Base-by-base conservation (phyloP, 2,113 vertebrate genomes). In the Thermophis baileyi region DNA sequence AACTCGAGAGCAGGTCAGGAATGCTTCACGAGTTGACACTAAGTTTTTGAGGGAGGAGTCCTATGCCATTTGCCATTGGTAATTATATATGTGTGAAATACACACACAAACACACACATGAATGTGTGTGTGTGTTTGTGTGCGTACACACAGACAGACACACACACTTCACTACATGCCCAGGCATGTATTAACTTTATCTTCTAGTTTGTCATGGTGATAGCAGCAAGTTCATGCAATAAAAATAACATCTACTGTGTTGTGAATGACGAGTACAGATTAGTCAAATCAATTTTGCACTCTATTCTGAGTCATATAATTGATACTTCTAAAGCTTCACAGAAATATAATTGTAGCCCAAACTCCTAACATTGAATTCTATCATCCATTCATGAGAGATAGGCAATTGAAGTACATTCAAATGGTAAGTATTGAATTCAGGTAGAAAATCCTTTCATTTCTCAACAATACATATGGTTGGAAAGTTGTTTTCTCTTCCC, bases 261-360 rank as follows among this genome's bases (percentile, higher is more conserved):
- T 92, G 69, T 69, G 91, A 88, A 74, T 88, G 40, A 35, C 12
- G 91, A 92, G 44, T 50, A 88, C 10, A 74, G 57, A 63, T 60
- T 74, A 92, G 51, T 88, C 69, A 88, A 92, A 92, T 88, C 86
- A 92, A 92, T 92, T 88, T 91, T 88, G 22, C 55, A 40, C 18
- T 92, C 44, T 88, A 92, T 88, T 53, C 44, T 88, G 22, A 69
- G 69, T 88, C 46, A 69, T 92, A 69, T 69, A 88, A 88, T 88
- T 88, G 47, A 88, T 88, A 40, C 74, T 74, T 25, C 7, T 53
- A 88, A 92, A 92, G n/a, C 35, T 44, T 88, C 47, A 51, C n/a
- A 92, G 86, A 74, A 88, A 44, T 88, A 74, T 92, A 69, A 92
- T 88, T 25, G 40, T 35, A 74, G 57, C 40, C 87, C 46, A 60